Evolutionary conservation across 2,113 vertebrate species (phyloP).

Genomic region (Miniopterus natalensis): DNA sequence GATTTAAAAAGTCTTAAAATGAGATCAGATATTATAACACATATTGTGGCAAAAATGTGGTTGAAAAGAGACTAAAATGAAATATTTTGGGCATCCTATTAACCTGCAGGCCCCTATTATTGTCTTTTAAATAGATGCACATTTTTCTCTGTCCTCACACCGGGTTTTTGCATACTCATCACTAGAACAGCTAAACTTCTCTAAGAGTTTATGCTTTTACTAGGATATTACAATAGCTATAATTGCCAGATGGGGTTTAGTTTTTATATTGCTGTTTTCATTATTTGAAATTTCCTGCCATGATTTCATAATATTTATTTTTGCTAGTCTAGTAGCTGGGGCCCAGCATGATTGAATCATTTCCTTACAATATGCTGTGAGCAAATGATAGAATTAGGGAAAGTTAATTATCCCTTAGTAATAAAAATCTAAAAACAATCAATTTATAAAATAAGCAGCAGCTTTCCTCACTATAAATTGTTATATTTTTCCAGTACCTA

Average conservation of each 20-base stretch:
- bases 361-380: conserved; percentile 56
- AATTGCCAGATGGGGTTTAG: conserved; percentile 55
- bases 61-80: neutral
- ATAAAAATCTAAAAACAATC: conserved; percentile 55
- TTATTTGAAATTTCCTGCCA: conserved; percentile 61
- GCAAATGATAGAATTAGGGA: conserved; percentile 50
- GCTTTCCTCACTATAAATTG: conserved; percentile 14
- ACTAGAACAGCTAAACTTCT: neutral
- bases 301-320: conserved; percentile 63
- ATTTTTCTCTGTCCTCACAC: neutral
- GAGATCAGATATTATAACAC: neutral
- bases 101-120: neutral
- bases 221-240: neutral
- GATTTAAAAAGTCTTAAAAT: neutral
- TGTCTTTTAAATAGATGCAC: neutral
- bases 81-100: neutral
- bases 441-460: conserved; percentile 54
- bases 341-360: conserved; percentile 70
- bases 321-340: conserved; percentile 46
- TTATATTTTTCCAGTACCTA: neutral
- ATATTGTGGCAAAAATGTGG: neutral
- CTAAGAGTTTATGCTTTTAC: conserved; percentile 2
- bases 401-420: conserved; percentile 57
- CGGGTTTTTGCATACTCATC: neutral
- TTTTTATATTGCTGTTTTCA: conserved; percentile 56